Evolutionary conservation across 2,888 invertebrate species (phyloP).

Genomic region (Drosophila dives): DNA sequence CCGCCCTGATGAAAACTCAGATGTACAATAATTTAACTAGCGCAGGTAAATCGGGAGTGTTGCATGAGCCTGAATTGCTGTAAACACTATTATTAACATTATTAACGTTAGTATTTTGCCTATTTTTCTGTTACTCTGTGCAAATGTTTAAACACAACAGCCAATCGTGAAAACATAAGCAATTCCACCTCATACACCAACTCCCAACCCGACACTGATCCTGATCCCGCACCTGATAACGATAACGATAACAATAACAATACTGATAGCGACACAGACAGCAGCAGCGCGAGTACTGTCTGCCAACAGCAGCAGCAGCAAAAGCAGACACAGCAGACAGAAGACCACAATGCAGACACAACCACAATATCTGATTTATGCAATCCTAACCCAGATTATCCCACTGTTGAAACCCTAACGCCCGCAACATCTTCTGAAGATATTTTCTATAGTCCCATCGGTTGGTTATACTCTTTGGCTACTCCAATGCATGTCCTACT

Average conservation of each 20-base stretch:
- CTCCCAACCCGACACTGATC: conserved; percentile 27
- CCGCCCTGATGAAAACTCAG: conserved; percentile 53
- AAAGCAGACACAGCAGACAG: not conserved
- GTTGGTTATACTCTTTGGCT: conserved; percentile 67
- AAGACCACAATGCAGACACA: conserved; percentile 17
- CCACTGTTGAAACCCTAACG: conserved; percentile 64
- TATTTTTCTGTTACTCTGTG: conserved; percentile 81
- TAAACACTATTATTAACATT: conserved; percentile 50
- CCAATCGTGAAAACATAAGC: conserved; percentile 39
- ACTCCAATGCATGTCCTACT: not conserved
- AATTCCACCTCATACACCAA: conserved; percentile 12
- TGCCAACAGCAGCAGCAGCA: conserved; percentile 35
- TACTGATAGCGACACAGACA: conserved; percentile 40
- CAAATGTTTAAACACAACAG: conserved; percentile 76
- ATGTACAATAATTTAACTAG: conserved; percentile 57
- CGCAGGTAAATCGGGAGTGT: conserved; percentile 64
- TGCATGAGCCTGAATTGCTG: conserved; percentile 1
- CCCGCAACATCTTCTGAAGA: conserved; percentile 83
- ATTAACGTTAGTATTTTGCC: conserved; percentile 78
- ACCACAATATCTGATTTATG: not conserved
- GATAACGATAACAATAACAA: conserved; percentile 13
- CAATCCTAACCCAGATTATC: conserved; percentile 17
- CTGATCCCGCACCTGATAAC: conserved; percentile 11
- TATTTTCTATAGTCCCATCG: conserved; percentile 83
- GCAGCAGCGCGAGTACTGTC: conserved; percentile 41